phyloP scores from a whole-genome alignment of 2,888 invertebrate species.

The Clunio marinus region DNA sequence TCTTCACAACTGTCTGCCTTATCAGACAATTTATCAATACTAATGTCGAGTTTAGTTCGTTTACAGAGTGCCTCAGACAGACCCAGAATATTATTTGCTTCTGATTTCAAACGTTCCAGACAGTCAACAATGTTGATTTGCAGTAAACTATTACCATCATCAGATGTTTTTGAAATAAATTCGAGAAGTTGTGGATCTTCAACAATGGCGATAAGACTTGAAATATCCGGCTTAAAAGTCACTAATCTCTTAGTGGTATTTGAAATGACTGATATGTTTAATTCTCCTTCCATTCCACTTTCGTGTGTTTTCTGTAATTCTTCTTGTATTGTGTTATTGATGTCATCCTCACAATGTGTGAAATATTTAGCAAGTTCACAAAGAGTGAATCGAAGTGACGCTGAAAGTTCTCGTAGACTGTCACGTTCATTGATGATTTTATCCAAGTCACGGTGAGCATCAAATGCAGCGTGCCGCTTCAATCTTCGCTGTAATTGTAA shows the following conservation, averaged over 20 bases:
- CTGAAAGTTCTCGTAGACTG: slow-evolving; percentile 61
- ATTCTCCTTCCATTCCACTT: slow-evolving; percentile 44
- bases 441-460: slow-evolving; percentile 49
- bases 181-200: slow-evolving; percentile 59
- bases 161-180: slow-evolving; percentile 53
- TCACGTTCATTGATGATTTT: slow-evolving; percentile 53
- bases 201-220: slow-evolving; percentile 57
- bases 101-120: slow-evolving; percentile 61
- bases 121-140: slow-evolving; percentile 65
- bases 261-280: slow-evolving; percentile 44
- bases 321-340: slow-evolving; percentile 68
- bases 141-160: slow-evolving; percentile 56
- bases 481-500: slow-evolving; percentile 50
- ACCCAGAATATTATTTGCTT: slow-evolving; percentile 66
- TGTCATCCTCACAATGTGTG: slow-evolving; percentile 70
- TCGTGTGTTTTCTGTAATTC: slow-evolving; percentile 47
- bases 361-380: slow-evolving; percentile 69
- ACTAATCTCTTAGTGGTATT: slow-evolving; percentile 41
- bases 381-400: slow-evolving; percentile 62
- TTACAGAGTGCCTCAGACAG: slow-evolving; percentile 51
- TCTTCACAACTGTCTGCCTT: slow-evolving; percentile 43
- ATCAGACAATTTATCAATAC: slow-evolving; percentile 41
- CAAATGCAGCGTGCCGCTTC: slow-evolving; percentile 50
- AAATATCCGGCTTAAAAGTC: slow-evolving; percentile 57
- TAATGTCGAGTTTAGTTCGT: neutral